phyloP scores from a whole-genome alignment of 2,888 invertebrate species.

The Anorthoa munda region DNA sequence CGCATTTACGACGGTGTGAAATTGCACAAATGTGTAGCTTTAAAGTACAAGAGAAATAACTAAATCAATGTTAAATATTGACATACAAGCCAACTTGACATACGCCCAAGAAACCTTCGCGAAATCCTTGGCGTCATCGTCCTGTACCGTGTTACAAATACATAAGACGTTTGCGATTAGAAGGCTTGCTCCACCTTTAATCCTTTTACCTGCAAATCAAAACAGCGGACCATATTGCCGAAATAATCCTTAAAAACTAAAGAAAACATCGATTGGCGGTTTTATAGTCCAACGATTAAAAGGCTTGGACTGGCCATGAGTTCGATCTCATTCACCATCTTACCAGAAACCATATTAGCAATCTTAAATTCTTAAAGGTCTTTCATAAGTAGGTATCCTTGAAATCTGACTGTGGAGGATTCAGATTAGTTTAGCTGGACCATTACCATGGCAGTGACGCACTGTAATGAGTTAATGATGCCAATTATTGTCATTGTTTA shows the following conservation, averaged over 20 bases:
- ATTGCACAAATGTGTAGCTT: conserved; percentile 12
- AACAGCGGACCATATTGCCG: too few relatives aligned
- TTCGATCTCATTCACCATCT: not conserved
- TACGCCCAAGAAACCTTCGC: not conserved
- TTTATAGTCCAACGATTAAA: not conserved
- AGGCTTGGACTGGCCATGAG: not conserved
- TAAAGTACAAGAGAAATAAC: not conserved
- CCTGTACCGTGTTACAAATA: not conserved
- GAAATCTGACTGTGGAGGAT: not conserved
- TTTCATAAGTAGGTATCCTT: not conserved
- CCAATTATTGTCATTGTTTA: conserved; percentile 31
- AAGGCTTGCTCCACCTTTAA: too few relatives aligned
- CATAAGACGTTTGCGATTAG: not conserved
- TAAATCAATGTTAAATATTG: conserved; percentile 29
- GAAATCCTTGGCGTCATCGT: not conserved
- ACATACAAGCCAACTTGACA: conserved; percentile 32
- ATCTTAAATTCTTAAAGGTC: not conserved
- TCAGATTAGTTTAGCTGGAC: not conserved
- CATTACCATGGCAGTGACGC: not conserved
- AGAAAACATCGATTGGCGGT: not conserved
- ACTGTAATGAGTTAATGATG: conserved; percentile 8
- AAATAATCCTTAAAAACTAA: too few relatives aligned
- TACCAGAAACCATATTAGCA: not conserved
- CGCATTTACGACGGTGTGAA: conserved; percentile 27
- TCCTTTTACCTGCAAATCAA: too few relatives aligned